Evolutionary conservation across 2,113 vertebrate species (phyloP).

Genomic region (Copsychus sechellarum): DNA sequence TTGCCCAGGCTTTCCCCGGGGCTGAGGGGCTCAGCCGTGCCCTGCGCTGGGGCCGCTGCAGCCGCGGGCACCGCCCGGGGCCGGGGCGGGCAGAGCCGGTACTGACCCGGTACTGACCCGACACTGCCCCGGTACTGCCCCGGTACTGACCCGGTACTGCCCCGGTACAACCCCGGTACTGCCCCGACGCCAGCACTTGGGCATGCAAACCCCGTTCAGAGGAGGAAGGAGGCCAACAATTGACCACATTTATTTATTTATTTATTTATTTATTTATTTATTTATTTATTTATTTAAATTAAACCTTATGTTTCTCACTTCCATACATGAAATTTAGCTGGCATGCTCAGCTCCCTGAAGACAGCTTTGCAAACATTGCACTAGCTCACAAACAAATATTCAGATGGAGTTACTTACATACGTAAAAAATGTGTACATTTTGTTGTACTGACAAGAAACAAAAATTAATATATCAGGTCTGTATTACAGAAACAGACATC

Average conservation of each 20-base stretch:
- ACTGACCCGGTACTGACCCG: too few species aligned
- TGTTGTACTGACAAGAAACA: not conserved
- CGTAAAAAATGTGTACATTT: not conserved
- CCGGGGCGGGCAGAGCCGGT: too few species aligned
- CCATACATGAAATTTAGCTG: not conserved
- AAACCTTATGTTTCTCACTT: not conserved
- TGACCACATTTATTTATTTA: too few species aligned
- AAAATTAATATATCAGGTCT: not conserved
- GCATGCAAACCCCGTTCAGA: fast-evolving
- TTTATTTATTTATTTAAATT: not conserved
- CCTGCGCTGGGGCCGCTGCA: too few species aligned
- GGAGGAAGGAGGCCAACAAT: not conserved
- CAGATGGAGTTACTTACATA: not conserved
- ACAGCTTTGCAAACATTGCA: not conserved
- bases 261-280: too few species aligned
- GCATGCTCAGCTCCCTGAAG: not conserved
- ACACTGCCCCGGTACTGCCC: too few species aligned
- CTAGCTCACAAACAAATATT: not conserved
- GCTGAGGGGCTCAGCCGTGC: not conserved
- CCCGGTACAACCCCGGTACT: fast-evolving
- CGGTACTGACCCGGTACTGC: too few species aligned
- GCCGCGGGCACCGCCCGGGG: too few species aligned
- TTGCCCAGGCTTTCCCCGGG: not conserved
- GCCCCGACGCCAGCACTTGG: fast-evolving
- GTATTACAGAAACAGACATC: not conserved